Evolutionary conservation across 2,113 vertebrate genomes (phyloP).

Genomic region (Rissa tridactyla): DNA sequence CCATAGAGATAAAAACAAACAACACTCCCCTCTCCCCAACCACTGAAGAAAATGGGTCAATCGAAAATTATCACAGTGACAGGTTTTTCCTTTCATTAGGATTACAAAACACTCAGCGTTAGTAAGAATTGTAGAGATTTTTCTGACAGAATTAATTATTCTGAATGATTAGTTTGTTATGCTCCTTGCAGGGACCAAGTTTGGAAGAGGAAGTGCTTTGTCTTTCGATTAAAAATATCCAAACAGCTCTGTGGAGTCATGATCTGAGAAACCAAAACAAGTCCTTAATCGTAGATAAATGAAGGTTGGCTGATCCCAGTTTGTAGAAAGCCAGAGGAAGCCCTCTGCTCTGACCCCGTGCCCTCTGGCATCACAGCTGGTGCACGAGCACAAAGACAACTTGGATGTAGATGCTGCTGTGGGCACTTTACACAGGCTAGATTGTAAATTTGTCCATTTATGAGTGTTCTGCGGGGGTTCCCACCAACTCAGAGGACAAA

Average conservation of each 20-base stretch:
- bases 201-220: conserved; percentile 71
- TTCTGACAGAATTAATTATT: conserved; percentile 72
- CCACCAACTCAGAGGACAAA: conserved; percentile 63
- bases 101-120: conserved; percentile 41
- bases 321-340: conserved; percentile 50
- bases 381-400: conserved; percentile 63
- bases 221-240: conserved; percentile 69
- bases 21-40: background rate
- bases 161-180: conserved; percentile 66
- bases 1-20: conserved; percentile 33
- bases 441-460: conserved; percentile 77
- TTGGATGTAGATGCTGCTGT: conserved; percentile 59
- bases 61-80: conserved; percentile 52
- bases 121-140: conserved; percentile 61
- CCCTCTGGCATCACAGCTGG: conserved; percentile 74
- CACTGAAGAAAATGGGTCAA: conserved; percentile 56
- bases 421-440: conserved; percentile 65
- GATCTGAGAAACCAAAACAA: conserved; percentile 71
- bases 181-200: conserved; percentile 50
- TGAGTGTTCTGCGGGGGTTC: conserved; percentile 65
- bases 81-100: conserved; percentile 62
- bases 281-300: conserved; percentile 62
- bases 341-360: conserved; percentile 49
- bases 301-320: conserved; percentile 36
- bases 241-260: conserved; percentile 66